Conservation (phyloP, 2,888 invertebrate species). For the Philaethria dido region DNA sequence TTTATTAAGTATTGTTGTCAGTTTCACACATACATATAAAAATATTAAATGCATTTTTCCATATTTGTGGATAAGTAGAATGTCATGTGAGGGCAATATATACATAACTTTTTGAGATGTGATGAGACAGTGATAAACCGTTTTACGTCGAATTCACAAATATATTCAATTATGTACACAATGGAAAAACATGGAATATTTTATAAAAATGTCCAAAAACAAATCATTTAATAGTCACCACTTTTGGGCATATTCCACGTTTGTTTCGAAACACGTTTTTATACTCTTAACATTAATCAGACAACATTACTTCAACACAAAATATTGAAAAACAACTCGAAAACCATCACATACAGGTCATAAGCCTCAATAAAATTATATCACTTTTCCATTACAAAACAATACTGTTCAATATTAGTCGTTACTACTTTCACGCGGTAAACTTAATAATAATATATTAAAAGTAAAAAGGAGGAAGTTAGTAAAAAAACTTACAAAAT, state of each 20-base stretch:
- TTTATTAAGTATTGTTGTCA: constrained; percentile 75
- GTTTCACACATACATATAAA: constrained; percentile 73
- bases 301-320: constrained; percentile 25
- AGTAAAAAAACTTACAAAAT: constrained; percentile 36
- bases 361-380: constrained; percentile 74
- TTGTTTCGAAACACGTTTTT: constrained; percentile 1
- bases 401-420: constrained; percentile 63
- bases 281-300: not conserved
- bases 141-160: constrained; percentile 41
- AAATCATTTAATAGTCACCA: constrained; percentile 23
- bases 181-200: constrained; percentile 35
- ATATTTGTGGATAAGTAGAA: constrained; percentile 69
- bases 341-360: constrained; percentile 32
- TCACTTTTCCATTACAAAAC: constrained; percentile 61
- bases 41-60: constrained; percentile 77
- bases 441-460: constrained; percentile 55
- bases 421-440: constrained; percentile 57
- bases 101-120: constrained; percentile 66
- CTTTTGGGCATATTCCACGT: not conserved
- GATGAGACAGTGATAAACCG: constrained; percentile 54
- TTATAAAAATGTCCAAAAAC: constrained; percentile 27
- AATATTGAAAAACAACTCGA: constrained; percentile 29
- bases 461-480: constrained; percentile 38
- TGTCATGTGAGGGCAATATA: constrained; percentile 66
- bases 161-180: constrained; percentile 41